Conservation (phyloP, 1,140 invertebrate species). For the Drosophila littoralis region DNA sequence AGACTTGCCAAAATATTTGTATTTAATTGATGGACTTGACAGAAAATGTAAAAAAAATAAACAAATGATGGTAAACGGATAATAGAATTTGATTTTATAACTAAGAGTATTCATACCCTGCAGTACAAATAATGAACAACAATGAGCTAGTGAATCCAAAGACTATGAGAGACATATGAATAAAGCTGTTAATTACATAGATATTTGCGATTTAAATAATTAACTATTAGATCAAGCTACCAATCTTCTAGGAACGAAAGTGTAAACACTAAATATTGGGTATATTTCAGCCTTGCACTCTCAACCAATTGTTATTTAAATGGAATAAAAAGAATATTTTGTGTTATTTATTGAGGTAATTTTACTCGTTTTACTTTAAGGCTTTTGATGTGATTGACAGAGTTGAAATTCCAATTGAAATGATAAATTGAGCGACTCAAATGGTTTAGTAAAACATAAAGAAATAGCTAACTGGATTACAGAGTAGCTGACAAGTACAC, state of each 20-base stretch:
- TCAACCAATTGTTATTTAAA: too few species aligned
- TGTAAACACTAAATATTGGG: too few species aligned
- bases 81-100: conserved; percentile 1
- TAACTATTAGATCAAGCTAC: neutral
- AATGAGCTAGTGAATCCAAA: too few species aligned
- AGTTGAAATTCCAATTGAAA: neutral
- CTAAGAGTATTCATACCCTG: neutral
- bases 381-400: neutral
- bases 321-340: neutral
- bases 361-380: neutral
- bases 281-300: too few species aligned
- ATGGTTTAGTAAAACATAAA: neutral
- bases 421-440: neutral
- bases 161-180: neutral
- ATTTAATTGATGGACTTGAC: conserved; percentile 5
- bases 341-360: neutral
- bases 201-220: neutral
- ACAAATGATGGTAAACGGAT: neutral
- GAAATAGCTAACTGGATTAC: neutral
- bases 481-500: neutral
- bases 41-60: neutral
- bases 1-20: neutral
- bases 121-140: neutral
- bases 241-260: too few species aligned
- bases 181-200: neutral